Conservation (phyloP, 2,113 vertebrate species). For the Rhabdomys dilectus region DNA sequence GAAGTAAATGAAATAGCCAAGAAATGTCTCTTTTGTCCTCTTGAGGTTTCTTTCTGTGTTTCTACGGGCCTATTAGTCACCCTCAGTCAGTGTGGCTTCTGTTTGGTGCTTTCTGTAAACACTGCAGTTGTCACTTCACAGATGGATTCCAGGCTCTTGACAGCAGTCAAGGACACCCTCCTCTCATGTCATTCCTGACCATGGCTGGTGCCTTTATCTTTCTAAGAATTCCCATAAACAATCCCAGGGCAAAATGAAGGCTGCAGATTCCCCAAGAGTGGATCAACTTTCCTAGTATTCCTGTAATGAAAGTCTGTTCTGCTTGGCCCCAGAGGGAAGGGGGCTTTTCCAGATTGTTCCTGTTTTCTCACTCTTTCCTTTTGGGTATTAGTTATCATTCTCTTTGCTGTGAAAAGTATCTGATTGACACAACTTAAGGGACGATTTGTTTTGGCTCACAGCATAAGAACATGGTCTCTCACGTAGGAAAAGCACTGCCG, state of each 20-base stretch:
- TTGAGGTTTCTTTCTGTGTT: not conserved
- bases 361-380: not conserved
- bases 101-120: slow-evolving; percentile 41
- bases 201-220: slow-evolving; percentile 51
- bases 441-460: not conserved
- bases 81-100: not conserved
- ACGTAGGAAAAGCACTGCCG: not conserved
- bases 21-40: not conserved
- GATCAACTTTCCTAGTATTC: not conserved
- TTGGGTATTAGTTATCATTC: not conserved
- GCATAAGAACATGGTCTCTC: not conserved
- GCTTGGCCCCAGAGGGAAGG: not conserved
- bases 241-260: slow-evolving; percentile 26
- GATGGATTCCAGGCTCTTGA: slow-evolving; percentile 2
- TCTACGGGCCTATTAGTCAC: not conserved
- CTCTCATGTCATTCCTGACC: not conserved
- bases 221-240: slow-evolving; percentile 69
- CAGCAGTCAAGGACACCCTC: not conserved
- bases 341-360: not conserved
- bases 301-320: not conserved
- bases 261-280: not conserved
- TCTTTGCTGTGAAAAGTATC: not conserved
- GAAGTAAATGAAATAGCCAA: slow-evolving; percentile 7
- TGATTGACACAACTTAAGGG: not conserved
- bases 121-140: not conserved